These are phyloP conservation scores for Argyra leucocephala DNA, from an alignment of 2,888 invertebrate genomes.

Conservation along the genomic window DNA sequence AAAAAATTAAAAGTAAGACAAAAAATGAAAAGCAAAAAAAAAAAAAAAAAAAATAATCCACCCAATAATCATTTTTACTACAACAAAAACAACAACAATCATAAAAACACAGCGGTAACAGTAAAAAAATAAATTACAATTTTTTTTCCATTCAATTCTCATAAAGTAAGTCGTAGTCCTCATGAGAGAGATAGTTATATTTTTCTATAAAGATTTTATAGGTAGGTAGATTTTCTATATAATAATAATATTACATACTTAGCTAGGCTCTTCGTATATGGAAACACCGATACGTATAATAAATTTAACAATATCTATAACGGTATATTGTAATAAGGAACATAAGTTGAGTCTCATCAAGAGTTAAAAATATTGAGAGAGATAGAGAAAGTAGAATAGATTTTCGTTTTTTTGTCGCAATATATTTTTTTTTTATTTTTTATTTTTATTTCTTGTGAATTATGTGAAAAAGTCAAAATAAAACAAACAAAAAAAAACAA, in stretches of 20 bases:
- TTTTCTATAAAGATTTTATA: background rate
- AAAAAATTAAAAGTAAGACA: background rate
- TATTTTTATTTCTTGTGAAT: no score
- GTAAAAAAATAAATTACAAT: background rate
- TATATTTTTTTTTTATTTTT: no score
- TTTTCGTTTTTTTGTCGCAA: no score
- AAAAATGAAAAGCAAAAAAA: background rate
- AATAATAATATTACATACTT: no score
- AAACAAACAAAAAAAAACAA: no score
- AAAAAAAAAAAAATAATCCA: background rate
- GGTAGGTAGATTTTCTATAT: no score
- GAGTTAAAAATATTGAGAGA: no score
- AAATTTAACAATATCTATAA: background rate
- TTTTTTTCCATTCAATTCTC: background rate
- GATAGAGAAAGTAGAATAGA: no score
- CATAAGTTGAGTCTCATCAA: no score
- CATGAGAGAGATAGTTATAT: background rate
- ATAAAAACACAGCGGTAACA: background rate
- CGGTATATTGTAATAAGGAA: background rate
- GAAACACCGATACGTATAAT: no score
- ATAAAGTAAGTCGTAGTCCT: background rate
- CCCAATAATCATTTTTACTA: conserved; percentile 4
- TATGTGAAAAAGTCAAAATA: no score
- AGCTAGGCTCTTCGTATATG: no score
- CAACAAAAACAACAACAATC: background rate